Base-by-base conservation (phyloP, 92 coral and sea anemone species). In the Metridium senile region DNA sequence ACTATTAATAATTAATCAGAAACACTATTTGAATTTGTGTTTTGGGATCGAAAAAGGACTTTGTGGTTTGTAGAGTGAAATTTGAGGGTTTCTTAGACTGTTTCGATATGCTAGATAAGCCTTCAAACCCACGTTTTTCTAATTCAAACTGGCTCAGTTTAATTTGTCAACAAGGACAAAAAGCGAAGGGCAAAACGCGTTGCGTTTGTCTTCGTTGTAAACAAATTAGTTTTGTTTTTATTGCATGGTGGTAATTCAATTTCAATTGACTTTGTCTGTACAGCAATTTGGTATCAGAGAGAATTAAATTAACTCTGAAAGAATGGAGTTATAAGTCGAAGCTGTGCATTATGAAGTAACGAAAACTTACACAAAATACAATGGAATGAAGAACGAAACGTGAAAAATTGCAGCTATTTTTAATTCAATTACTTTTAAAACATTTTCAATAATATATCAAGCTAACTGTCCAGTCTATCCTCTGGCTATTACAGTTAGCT, bases 231-330 rank as follows among this genome's bases (percentile, higher is more conserved):
- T 28, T 63, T 63, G 69, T 63, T 28, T 28, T 63, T 1, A 21
- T 28, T 63, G 3, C 0, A 13, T 10, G 43, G 17, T 9, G 0
- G 26, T 28, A 63, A 63, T 63, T 11, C 9, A 9, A 63, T 63
- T 63, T 63, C n/a, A 63, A 63, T 63, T 63, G 69, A 30, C 45
- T 16, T 27, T 63, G 69, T 4, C 35, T 30, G 1, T 30, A 63
- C 1, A 21, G n/a, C 29, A 28, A 63, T 29, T 27, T 26, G 32
- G 4, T 22, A 23, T 26, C 17, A 23, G 22, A 59, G 66, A 59
- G 23, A 7, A 23, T 63, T 31, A 13, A 28, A 29, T 61, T 23
- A 27, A 61, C 33, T 61, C 22, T 7, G 6, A 26, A 61, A 22
- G 66, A 61, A 23, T 54, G n/a, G n/a, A n/a, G n/a, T n/a, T n/a